Base-by-base conservation (phyloP, 2,797 vertebrate species). In the Philypnodon macrostomus region DNA sequence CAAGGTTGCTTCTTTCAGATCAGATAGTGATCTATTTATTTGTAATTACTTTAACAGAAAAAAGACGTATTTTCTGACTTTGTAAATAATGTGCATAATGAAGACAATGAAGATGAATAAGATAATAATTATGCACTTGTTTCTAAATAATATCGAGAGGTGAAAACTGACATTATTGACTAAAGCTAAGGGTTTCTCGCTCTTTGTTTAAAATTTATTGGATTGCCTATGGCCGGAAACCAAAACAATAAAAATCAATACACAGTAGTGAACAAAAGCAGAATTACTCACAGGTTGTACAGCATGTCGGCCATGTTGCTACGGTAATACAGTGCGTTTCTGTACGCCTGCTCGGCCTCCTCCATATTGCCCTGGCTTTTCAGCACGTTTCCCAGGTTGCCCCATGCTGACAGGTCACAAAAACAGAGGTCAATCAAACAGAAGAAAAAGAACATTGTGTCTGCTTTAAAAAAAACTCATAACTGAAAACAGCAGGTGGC, bases 221-320 rank as follows among this genome's bases (percentile, higher is more conserved):
- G n/a, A 23, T 3, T 23, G 21, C 6, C 21, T 23, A 0, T 4
- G 17, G 38, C n/a, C 13, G 14, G 41, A n/a, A 27, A 7, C 19
- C 16, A 3, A 26, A 30, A 38, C 23, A 7, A 5, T 1, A 7
- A 27, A 24, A 14, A 1, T 47, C 23, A 30, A 9, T 4, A n/a
- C 21, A 6, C 21, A 35, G 5, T n/a, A n/a, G n/a, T 0, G 0
- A 2, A n/a, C 7, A 15, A 36, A 2, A 7, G 3, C 4, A 67
- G 21, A 30, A 11, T 48, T 0, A 61, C 96, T 98, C 83, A 99
- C 97, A 99, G 89, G 88, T 99, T 99, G 77, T 99, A 99, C 75
- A 99, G 93, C 97, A 99, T 99, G 85, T 99, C 97, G 1, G 96
- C 97, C 97, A 99, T 99, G 91, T 99, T 99, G 88, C 96, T 96